Base-by-base conservation (phyloP, 1,140 invertebrate genomes). In the Aporrectodea caliginosa region DNA sequence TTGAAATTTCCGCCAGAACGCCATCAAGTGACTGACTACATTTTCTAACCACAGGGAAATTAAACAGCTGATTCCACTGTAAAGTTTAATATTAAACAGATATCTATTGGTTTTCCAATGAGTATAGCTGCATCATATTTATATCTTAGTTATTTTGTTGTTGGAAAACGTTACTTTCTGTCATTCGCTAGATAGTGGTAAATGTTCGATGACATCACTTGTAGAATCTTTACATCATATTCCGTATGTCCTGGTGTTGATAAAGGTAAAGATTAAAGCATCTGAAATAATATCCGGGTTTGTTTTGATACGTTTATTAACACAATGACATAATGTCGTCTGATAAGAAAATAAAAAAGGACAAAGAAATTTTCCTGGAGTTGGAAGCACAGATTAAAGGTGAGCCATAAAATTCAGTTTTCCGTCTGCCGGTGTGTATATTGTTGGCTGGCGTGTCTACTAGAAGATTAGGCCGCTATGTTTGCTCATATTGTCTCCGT, bases 361-460 rank as follows among this genome's bases (percentile, higher is more conserved):
- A 76, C 35, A 76, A 76, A 58, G 75, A 76, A 58, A 76, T 76
- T 76, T 32, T 35, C 35, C 29, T 76, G 14, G 75, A 76, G 35
- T 27, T 76, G 34, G 75, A 76, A 32, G 27, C 29, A 6, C 75
- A 76, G 43, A 76, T 76, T 43, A 76, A 76, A 43, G 75, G 75
- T 76, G 6, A 6, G 43, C 43, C 43, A 27, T 22, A 58, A 22
- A 58, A 58, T n/a, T n/a, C n/a, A n/a, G n/a, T n/a, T n/a, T n/a
- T n/a, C n/a, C n/a, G n/a, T n/a, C n/a, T n/a, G n/a, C n/a, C n/a
- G n/a, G n/a, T n/a, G n/a, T n/a, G n/a, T n/a, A n/a, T n/a, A n/a
- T n/a, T n/a, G n/a, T n/a, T n/a, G n/a, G n/a, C n/a, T n/a, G n/a
- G n/a, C n/a, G n/a, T n/a, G n/a, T n/a, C n/a, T n/a, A n/a, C n/a